Percentiles rank a stretch among this genome's conserved stretches.
phyloP scores from a whole-genome alignment of 1,140 invertebrate species.

The Heterodera carotae region DNA sequence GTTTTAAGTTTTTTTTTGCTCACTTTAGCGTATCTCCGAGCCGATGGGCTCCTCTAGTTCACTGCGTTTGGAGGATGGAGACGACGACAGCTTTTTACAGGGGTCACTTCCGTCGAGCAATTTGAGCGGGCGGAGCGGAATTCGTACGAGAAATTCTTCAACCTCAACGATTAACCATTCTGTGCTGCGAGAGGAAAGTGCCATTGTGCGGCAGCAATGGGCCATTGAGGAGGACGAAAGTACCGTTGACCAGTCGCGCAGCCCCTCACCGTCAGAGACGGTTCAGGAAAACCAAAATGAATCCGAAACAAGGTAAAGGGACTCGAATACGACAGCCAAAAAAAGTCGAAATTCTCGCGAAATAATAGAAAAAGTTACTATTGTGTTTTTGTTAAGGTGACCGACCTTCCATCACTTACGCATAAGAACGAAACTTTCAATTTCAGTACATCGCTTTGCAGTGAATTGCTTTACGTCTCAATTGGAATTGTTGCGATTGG shows the following conservation, averaged over 20 bases:
- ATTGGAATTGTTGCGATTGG: conserved; percentile 1
- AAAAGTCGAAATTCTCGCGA: too few relatives aligned
- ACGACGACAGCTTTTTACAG: neutral
- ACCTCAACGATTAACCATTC: conserved; percentile 1
- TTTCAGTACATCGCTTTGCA: neutral
- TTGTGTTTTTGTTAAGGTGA: too few relatives aligned
- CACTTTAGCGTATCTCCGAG: neutral
- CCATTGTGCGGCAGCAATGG: neutral
- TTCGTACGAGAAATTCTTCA: neutral
- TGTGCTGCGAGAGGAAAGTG: neutral
- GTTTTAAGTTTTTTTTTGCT: neutral
- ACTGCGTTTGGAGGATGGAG: neutral
- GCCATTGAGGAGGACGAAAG: neutral
- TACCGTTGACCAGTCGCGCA: neutral
- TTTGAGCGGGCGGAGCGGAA: neutral
- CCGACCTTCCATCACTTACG: too few relatives aligned
- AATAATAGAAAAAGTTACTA: too few relatives aligned
- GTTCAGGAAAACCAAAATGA: neutral
- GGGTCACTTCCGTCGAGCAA: conserved; percentile 10
- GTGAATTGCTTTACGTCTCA: neutral
- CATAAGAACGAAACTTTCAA: neutral
- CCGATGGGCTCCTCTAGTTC: neutral
- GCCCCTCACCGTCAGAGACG: neutral
- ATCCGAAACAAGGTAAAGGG: neutral
- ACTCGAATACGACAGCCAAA: too few relatives aligned